Evolutionary conservation across 2,888 invertebrate genomes (phyloP).

Genomic region (Amphipoea lucens): DNA sequence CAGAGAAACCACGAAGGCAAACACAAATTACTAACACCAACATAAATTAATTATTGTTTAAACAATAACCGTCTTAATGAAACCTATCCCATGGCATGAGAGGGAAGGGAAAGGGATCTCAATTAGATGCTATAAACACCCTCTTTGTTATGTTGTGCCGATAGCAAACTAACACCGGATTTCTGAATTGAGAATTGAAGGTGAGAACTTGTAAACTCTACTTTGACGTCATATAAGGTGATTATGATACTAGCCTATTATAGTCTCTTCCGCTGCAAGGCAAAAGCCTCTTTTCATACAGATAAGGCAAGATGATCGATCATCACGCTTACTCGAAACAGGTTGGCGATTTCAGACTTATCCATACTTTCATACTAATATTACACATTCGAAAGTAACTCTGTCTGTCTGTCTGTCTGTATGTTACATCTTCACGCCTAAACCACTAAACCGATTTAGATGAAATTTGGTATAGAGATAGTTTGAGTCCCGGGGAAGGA

Average conservation of each 20-base stretch:
- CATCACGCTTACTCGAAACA: not conserved
- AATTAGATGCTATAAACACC: slow-evolving; percentile 60
- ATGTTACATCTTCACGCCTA: no score
- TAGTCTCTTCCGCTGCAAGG: not conserved
- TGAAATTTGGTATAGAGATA: no score
- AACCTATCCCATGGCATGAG: slow-evolving; percentile 40
- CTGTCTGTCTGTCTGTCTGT: no score
- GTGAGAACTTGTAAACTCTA: not conserved
- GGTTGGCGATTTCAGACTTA: not conserved
- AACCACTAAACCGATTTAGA: no score
- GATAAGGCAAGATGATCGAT: not conserved
- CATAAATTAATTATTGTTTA: slow-evolving; percentile 60
- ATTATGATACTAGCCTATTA: not conserved
- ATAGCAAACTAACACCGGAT: slow-evolving; percentile 22
- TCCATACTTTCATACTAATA: no score
- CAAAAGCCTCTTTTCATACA: not conserved
- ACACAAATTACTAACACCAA: slow-evolving; percentile 43
- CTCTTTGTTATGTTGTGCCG: slow-evolving; percentile 49
- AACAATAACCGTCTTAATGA: slow-evolving; percentile 62
- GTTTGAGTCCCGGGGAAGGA: no score
- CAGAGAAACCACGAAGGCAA: slow-evolving; percentile 30
- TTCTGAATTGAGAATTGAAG: not conserved
- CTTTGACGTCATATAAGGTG: not conserved
- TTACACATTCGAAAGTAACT: no score
- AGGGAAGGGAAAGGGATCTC: slow-evolving; percentile 46